Evolutionary conservation across 2,113 vertebrate genomes (phyloP).

Genomic region (Ptyas mucosa): DNA sequence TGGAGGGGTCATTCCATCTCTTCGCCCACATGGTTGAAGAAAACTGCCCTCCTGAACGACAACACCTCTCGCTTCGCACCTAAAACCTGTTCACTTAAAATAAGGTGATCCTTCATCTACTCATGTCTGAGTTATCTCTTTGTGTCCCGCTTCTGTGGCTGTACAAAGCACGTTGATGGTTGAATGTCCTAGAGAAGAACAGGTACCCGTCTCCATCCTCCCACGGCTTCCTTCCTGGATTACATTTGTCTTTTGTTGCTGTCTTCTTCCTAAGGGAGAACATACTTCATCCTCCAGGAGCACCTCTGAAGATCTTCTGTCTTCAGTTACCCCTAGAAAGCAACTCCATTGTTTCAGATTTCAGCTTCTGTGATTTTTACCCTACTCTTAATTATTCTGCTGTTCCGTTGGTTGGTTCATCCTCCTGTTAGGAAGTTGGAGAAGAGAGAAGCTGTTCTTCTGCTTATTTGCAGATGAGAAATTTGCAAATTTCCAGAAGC

Average conservation of each 20-base stretch:
- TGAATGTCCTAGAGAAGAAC: not conserved
- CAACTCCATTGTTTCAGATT: not conserved
- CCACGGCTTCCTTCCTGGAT: not conserved
- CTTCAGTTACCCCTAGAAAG: not conserved
- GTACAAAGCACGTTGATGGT: accelerated
- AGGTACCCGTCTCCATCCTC: too few species aligned
- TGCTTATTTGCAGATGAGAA: not conserved
- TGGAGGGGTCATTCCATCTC: not conserved
- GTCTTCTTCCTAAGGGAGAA: too few species aligned
- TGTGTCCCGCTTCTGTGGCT: not conserved
- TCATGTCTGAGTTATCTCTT: not conserved
- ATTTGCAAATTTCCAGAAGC: not conserved
- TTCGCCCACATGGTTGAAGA: not conserved
- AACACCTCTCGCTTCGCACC: not conserved
- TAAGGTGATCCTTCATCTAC: not conserved
- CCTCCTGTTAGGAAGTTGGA: not conserved
- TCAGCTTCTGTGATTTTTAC: not conserved
- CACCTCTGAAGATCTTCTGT: not conserved
- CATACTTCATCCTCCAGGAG: too few species aligned
- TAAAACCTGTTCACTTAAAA: not conserved
- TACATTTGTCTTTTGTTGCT: not conserved
- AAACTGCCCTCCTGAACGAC: too few species aligned
- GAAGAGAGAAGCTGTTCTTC: not conserved
- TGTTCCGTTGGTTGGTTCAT: not conserved
- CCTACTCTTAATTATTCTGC: too few species aligned